A percentile compares a stretch with the other conserved stretches of the same genome.
Conservation (phyloP, 2,113 vertebrate genomes). For the Stomatorhinus ivindoensis region DNA sequence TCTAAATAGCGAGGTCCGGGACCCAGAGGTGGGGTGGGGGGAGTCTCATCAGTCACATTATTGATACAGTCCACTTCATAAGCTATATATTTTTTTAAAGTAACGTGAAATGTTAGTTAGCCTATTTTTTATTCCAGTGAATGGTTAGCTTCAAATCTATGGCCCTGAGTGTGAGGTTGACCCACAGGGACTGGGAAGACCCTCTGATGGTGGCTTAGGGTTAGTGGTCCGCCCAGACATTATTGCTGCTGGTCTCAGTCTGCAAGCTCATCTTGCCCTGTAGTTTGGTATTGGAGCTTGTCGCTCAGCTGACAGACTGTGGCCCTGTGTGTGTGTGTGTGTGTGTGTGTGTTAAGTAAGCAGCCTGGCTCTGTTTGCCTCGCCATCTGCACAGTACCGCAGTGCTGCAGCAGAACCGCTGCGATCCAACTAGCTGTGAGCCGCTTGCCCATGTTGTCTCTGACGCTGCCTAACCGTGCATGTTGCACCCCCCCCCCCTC, state of each 20-base stretch:
- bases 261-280: neutral
- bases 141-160: too few species aligned
- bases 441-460: constrained; percentile 59
- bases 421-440: constrained; percentile 39
- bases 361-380: neutral
- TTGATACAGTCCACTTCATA: too few species aligned
- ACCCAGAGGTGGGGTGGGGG: too few species aligned
- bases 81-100: too few species aligned
- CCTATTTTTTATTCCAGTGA: too few species aligned
- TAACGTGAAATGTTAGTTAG: too few species aligned
- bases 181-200: neutral
- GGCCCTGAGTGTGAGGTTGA: neutral
- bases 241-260: neutral
- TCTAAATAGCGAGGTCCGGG: too few species aligned
- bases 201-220: neutral
- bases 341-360: neutral
- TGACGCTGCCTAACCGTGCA: constrained; percentile 79
- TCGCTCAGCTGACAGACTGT: neutral
- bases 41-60: too few species aligned
- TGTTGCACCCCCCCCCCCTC: constrained; percentile 81
- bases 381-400: neutral
- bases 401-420: neutral
- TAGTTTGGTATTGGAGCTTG: neutral
- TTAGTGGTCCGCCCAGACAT: neutral
- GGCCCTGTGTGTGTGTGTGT: neutral